These are phyloP conservation scores for Gymnoscelis rufifasciata DNA, from an alignment of 2,888 invertebrate genomes.

Conservation along the genomic window DNA sequence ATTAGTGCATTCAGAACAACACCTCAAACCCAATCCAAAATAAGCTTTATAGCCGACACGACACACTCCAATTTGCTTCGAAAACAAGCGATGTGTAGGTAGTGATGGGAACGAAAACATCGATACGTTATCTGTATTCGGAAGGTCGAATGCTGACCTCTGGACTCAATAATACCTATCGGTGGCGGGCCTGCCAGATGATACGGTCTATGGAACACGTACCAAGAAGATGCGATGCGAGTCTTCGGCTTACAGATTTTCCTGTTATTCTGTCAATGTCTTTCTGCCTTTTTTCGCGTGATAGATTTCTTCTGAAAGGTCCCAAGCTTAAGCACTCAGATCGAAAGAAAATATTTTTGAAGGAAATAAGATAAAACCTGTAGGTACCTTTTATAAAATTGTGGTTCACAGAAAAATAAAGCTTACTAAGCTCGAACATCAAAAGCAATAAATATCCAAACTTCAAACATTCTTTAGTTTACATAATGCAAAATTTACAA, in stretches of 20 bases:
- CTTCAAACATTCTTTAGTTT: no score
- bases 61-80: conserved; percentile 1
- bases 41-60: neutral
- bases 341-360: neutral
- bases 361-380: no score
- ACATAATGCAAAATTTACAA: no score
- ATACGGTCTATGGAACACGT: neutral
- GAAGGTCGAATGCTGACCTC: conserved; percentile 45
- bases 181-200: neutral
- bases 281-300: neutral
- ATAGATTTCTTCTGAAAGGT: neutral
- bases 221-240: neutral
- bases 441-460: no score
- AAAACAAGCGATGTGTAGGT: conserved; percentile 6
- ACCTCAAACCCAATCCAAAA: neutral
- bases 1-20: neutral
- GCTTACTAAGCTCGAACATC: no score
- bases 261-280: neutral
- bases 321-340: neutral
- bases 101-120: conserved; percentile 29
- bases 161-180: conserved; percentile 28
- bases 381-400: no score
- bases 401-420: no score
- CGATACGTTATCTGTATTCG: conserved; percentile 36
- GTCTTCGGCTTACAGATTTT: neutral